Evolutionary conservation across 2,797 vertebrate genomes (phyloP), one percentile per base, ranked within the genome.

Genomic region (Oreochromis mossambicus): DNA sequence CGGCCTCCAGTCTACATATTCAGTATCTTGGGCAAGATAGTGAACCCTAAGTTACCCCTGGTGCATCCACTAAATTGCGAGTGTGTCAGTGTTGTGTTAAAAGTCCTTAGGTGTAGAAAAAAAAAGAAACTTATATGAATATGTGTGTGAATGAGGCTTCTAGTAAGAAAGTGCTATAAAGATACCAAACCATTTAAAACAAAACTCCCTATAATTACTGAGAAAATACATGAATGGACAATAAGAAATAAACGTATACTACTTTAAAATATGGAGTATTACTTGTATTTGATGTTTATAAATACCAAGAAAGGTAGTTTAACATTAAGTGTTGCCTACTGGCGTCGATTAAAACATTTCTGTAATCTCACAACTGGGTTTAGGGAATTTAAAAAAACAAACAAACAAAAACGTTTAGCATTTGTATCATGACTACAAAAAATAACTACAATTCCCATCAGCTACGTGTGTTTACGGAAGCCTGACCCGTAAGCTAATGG

Each of bases 401-500:
- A 4, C 13, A 29, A 34, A 2, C 19, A 19, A 58, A 58, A 56
- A 6, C 2, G 10, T 36, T 63, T 63, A 2, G 58, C 34, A 4
- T 63, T 63, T 63, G 19, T 63, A 63, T 1, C 32, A 12, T 36
- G 17, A 75, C 70, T 34, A 58, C 24, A 87, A 48, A 76, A 3
- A 77, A 7, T 3, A n/a, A 93, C 93, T 94, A 92, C 93, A 93
- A 84, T 17, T 91, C 89, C 92, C 91, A 61, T 26, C 56, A 68
- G 21, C 5, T 1, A 7, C 2, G 4, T 38, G 5, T 29, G 51
- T 85, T 88, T 84, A 84, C 83, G 87, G 90, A 92, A 88, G 36
- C 76, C 9, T 6, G n/a, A 1, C 21, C 14, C 3, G 4, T 17
- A 14, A 2, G 14, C 4, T 17, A 26, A n/a, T 5, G 19, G 38